Evolutionary conservation across 1,140 invertebrate species (phyloP).

Genomic region (Conopomorpha cramerella): DNA sequence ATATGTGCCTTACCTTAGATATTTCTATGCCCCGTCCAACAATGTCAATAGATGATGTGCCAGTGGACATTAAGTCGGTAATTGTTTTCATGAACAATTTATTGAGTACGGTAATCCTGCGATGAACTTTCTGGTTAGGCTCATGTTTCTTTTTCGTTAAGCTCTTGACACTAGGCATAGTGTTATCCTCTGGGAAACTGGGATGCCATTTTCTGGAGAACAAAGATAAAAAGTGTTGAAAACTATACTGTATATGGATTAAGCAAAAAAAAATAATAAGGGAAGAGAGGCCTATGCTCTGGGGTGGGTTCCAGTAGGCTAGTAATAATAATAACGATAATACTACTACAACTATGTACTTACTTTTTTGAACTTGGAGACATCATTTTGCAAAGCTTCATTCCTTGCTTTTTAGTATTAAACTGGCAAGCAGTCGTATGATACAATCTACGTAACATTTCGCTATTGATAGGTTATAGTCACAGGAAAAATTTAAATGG

Average conservation of each 20-base stretch:
- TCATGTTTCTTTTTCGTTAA: constrained; percentile 35
- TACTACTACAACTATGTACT: constrained; percentile 3
- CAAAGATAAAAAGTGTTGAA: neutral
- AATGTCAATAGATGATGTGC: constrained; percentile 63
- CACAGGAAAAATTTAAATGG: too few species aligned
- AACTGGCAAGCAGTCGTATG: neutral
- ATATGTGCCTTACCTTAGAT: constrained; percentile 63
- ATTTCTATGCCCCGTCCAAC: constrained; percentile 71
- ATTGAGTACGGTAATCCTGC: constrained; percentile 68
- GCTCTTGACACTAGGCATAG: constrained; percentile 33
- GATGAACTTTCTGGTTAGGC: constrained; percentile 42
- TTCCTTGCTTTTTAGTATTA: constrained; percentile 31
- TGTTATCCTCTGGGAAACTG: constrained; percentile 8
- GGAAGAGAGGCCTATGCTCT: too few species aligned
- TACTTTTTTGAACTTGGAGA: constrained; percentile 38
- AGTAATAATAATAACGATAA: constrained; percentile 4
- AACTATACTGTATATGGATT: neutral
- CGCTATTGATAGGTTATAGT: too few species aligned
- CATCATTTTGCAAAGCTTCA: constrained; percentile 40
- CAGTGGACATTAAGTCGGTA: constrained; percentile 74
- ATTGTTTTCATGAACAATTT: constrained; percentile 81
- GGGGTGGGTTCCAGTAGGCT: too few species aligned
- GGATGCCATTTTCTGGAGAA: constrained; percentile 33
- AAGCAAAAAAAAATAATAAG: too few species aligned
- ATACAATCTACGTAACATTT: too few species aligned